Percentiles rank a stretch among this genome's conserved stretches.
Conservation (phyloP, 2,888 invertebrate species). For the Spodoptera picta region DNA sequence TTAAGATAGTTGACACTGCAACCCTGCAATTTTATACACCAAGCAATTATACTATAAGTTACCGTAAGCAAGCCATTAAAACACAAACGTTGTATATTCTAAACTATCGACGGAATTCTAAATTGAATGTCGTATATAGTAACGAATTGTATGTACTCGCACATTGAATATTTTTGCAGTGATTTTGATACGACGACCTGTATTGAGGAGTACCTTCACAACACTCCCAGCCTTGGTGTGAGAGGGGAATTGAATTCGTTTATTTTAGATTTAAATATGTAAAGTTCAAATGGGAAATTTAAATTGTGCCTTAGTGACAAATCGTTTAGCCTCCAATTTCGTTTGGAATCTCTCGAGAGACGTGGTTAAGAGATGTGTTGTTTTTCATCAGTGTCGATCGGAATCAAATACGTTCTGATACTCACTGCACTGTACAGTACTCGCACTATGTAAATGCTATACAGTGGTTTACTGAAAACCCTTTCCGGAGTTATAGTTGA, state of each 20-base stretch:
- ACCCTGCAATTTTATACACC: constrained; percentile 44
- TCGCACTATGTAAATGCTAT: constrained; percentile 70
- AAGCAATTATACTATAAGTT: constrained; percentile 51
- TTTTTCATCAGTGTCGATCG: constrained; percentile 56
- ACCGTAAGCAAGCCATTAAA: constrained; percentile 51
- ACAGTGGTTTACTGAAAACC: constrained; percentile 68
- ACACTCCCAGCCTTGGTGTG: constrained; percentile 36
- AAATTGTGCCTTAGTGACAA: constrained; percentile 88
- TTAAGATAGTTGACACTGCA: constrained; percentile 18
- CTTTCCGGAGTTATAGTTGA: constrained; percentile 74
- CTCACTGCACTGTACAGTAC: constrained; percentile 76
- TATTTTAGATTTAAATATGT: constrained; percentile 78
- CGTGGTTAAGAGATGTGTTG: constrained; percentile 58
- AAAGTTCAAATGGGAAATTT: constrained; percentile 86
- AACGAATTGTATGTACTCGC: constrained; percentile 54
- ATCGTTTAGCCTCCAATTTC: constrained; percentile 79
- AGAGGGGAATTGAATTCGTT: constrained; percentile 79
- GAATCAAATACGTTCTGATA: constrained; percentile 66
- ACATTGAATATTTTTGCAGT: constrained; percentile 66
- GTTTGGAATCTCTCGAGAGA: constrained; percentile 70
- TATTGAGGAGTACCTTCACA: constrained; percentile 31
- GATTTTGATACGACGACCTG: constrained; percentile 57
- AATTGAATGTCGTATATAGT: constrained; percentile 54
- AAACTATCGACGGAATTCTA: constrained; percentile 60
- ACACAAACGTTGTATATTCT: constrained; percentile 55